Base-by-base conservation (phyloP, 2,797 vertebrate species). In the Cossypha dichroa region DNA sequence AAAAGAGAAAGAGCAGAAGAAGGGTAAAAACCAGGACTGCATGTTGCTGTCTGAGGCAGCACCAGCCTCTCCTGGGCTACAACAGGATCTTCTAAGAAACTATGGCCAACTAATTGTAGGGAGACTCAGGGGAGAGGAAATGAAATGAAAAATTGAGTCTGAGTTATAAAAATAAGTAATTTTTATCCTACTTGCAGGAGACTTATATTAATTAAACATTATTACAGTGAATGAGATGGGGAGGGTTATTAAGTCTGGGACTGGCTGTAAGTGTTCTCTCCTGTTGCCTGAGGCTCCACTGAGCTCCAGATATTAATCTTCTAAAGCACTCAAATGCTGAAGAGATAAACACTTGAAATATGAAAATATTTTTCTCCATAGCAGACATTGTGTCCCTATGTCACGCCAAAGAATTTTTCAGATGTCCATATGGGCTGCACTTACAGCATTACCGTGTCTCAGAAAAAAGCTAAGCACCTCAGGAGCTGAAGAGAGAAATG, bases 161-260 rank as follows among this genome's bases (percentile, higher is more conserved):
- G 97, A 97, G 96, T 98, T 98, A 98, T 97, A 97, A 98, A 98
- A 98, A 98, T 98, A 98, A 98, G 97, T 97, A 97, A 97, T 97
- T 98, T 97, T 97, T 98, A 94, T 97, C 97, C 97, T 97, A 97
- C 94, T 90, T 98, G 97, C 96, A 98, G 97, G 97, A 98, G 97
- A 96, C 97, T 98, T 97, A 98, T 98, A 98, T 98, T 99, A 98
- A 98, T 98, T 98, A 98, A 98, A 98, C 98, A 98, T 98, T 98
- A 98, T 98, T 98, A 98, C 95, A 95, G 97, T 40, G 95, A 96
- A 96, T 21, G 91, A 96, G 97, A 93, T 84, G 94, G 97, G 97
- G 97, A 96, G 97, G 97, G 96, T 97, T 97, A 96, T 96, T 96
- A 97, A 94, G 94, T 95, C 97, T 95, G 94, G 93, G 97, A 83